Evolutionary conservation across 1,140 invertebrate genomes (phyloP), one percentile per base, ranked within the genome.

Genomic region (Gonioctena quinquepunctata): DNA sequence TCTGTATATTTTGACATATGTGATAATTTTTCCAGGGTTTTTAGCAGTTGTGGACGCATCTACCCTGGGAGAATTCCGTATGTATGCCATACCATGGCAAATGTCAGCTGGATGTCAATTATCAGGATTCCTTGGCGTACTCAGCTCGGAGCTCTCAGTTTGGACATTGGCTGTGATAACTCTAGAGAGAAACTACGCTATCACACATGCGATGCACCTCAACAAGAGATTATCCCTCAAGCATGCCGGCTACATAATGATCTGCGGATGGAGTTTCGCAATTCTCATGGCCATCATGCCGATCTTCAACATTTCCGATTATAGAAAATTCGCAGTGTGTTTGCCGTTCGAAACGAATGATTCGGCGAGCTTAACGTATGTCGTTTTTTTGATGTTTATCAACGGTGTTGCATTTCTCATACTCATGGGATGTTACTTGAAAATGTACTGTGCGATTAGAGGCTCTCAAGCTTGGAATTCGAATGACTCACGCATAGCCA

Each of bases 91-190:
- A 68, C 91, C 93, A 0, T 99, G 97, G 97, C 97, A 99, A 85
- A 95, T 94, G 91, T 98, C 94, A 3, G 87, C 89, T 16, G 94
- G 93, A 16, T 99, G 97, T 83, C 93, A 97, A 80, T 84, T 97
- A 21, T 96, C 97, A 4, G 98, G 98, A 8, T 99, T 99, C 80
- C 85, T 99, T 1, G 96, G 95, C 1, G 96, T 99, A 7, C 90
- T 99, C 13, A 96, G 95, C 67, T 96, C 95, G 0, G 96, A 99
- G 82, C 84, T 99, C 33, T 96, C 92, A 1, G 96, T 99, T 18
- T 98, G 95, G 84, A 99, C 97, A 1, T 84, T 99, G 73, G 95
- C 97, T 0, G 96, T 99, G 26, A 99, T 99, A 71, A 99, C 98
- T 0, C 83, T 99, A 72, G 98, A 99, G 84, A 86, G 96, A 5